Conservation (phyloP, 2,113 vertebrate species). For the Protobothrops flavoviridis region DNA sequence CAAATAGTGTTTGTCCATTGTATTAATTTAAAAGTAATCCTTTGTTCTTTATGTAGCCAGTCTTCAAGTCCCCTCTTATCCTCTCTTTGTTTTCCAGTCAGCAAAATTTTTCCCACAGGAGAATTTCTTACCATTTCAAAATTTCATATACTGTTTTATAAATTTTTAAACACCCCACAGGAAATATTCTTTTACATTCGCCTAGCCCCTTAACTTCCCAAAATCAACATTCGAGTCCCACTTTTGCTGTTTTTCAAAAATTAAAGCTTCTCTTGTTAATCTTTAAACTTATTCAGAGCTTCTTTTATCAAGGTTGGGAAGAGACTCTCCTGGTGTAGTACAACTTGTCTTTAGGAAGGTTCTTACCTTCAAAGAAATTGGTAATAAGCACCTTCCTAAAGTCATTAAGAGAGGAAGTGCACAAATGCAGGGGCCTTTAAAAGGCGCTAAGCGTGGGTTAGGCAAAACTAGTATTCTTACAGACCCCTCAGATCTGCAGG, state of each 20-base stretch:
- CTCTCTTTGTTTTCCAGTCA: not conserved
- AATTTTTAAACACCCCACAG: not conserved
- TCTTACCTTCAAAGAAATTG: not conserved
- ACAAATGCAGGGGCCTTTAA: not conserved
- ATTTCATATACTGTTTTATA: not conserved
- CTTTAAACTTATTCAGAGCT: not conserved
- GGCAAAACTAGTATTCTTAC: not conserved
- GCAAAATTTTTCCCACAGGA: not conserved
- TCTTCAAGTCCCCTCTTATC: not conserved
- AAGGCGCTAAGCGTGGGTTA: not conserved
- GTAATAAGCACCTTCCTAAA: not conserved
- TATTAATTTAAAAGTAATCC: not conserved
- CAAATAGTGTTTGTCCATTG: not conserved
- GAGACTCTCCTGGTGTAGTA: not conserved
- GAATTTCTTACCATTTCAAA: not conserved
- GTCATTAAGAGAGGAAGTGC: not conserved
- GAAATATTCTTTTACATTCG: not conserved
- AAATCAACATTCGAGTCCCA: not conserved
- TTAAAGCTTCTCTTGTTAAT: not conserved
- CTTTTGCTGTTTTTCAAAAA: not conserved
- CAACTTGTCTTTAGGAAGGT: not conserved
- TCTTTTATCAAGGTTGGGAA: not conserved
- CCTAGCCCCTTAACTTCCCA: not conserved
- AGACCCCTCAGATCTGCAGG: not conserved
- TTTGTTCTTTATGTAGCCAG: not conserved